Evolutionary conservation across 1,140 invertebrate species (phyloP).

Genomic region (Proales similis): DNA sequence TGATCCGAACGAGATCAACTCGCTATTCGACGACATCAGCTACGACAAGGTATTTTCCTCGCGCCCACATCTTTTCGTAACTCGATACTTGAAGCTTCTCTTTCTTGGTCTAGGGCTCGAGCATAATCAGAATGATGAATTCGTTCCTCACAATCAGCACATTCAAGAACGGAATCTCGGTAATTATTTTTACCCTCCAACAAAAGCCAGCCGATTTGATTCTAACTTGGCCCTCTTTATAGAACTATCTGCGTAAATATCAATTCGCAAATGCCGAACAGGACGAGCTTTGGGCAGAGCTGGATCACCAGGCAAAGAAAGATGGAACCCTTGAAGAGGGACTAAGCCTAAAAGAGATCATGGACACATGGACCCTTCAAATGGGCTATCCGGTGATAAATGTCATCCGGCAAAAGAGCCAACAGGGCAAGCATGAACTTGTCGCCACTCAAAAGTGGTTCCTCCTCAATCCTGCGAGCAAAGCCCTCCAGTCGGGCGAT

Average conservation of each 20-base stretch:
- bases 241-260: conserved; percentile 44
- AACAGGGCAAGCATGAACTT: conserved; percentile 60
- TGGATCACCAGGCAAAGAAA: conserved; percentile 52
- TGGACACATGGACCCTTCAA: conserved; percentile 51
- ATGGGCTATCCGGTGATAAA: conserved; percentile 47
- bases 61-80: neutral
- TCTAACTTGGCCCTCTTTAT: conserved; percentile 60
- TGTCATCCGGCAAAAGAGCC: conserved; percentile 40
- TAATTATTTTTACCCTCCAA: conserved; percentile 44
- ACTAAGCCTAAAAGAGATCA: conserved; percentile 58
- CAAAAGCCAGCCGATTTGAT: conserved; percentile 43
- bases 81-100: neutral
- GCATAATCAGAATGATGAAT: conserved; percentile 91
- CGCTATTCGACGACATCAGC: conserved; percentile 55
- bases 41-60: conserved; percentile 49
- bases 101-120: conserved; percentile 56
- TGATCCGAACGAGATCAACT: conserved; percentile 51
- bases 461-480: conserved; percentile 36
- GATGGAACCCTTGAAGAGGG: conserved; percentile 57
- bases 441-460: conserved; percentile 61
- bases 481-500: conserved; percentile 6
- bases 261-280: conserved; percentile 48
- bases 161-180: conserved; percentile 72
- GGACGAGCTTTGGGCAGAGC: conserved; percentile 54
- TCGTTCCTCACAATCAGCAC: conserved; percentile 75